Conservation (phyloP, 37 sponge, comb jelly and placozoan species). For the Geodia barretti region DNA sequence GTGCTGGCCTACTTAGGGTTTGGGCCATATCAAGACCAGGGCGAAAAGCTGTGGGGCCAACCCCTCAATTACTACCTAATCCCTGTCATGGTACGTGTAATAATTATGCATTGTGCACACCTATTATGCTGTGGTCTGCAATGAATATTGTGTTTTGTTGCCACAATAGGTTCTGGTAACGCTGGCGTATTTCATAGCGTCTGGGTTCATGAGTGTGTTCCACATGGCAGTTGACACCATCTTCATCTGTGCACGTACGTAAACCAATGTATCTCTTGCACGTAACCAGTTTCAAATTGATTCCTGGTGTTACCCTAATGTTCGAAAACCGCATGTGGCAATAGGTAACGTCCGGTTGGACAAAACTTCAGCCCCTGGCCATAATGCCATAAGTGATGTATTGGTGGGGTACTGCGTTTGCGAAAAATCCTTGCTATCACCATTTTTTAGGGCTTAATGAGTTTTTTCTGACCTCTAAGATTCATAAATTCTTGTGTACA, state of each 20-base stretch:
- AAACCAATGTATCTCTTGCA: background rate
- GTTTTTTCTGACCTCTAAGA: no score
- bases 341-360: no score
- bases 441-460: no score
- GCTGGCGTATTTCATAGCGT: slow-evolving; percentile 78
- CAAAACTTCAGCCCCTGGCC: background rate
- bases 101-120: no score
- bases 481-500: no score
- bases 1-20: slow-evolving; percentile 73
- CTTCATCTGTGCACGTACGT: slow-evolving; percentile 93
- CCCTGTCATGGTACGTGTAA: slow-evolving; percentile 86
- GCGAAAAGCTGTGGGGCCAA: slow-evolving; percentile 29
- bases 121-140: background rate
- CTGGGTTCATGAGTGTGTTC: slow-evolving; percentile 85
- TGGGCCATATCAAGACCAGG: slow-evolving; percentile 46
- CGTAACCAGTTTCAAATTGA: background rate
- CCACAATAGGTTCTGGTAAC: no score
- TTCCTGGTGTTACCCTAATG: background rate
- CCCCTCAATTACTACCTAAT: slow-evolving; percentile 91
- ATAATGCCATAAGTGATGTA: background rate
- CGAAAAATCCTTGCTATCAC: no score
- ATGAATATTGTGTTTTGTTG: no score
- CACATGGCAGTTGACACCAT: slow-evolving; percentile 97
- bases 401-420: background rate
- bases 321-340: no score